phyloP scores from a whole-genome alignment of 2,888 invertebrate species.

The Dryobotodes eremita region DNA sequence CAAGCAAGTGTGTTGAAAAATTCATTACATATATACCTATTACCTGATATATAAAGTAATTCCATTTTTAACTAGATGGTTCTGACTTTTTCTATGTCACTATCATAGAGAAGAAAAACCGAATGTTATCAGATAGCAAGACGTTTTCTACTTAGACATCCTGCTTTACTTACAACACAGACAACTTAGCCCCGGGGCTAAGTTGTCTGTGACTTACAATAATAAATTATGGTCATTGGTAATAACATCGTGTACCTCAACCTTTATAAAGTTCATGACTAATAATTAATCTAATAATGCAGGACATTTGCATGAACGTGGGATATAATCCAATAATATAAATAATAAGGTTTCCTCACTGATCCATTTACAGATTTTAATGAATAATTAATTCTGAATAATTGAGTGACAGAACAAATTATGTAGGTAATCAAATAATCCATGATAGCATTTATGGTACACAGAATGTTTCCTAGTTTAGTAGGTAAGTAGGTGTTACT shows the following conservation, averaged over 20 bases:
- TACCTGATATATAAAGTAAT: background rate
- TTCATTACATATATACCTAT: too few species aligned
- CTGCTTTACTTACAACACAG: too few species aligned
- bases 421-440: background rate
- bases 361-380: slow-evolving; percentile 1
- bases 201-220: too few species aligned
- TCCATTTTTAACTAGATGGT: background rate
- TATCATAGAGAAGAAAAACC: background rate
- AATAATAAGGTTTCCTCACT: slow-evolving; percentile 2
- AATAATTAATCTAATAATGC: slow-evolving; percentile 11
- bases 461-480: background rate
- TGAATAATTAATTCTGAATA: slow-evolving; percentile 13
- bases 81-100: background rate
- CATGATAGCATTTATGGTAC: background rate
- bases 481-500: background rate
- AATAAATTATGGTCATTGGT: background rate
- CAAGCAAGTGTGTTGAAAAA: too few species aligned
- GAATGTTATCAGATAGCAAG: background rate
- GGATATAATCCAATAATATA: slow-evolving; percentile 13
- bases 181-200: too few species aligned
- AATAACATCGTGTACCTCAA: background rate
- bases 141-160: background rate
- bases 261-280: background rate
- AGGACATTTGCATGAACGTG: background rate
- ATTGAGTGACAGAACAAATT: background rate